These are phyloP conservation scores for Pseudanteris insignis DNA, from an alignment of 2,888 invertebrate genomes.

Conservation along the genomic window DNA sequence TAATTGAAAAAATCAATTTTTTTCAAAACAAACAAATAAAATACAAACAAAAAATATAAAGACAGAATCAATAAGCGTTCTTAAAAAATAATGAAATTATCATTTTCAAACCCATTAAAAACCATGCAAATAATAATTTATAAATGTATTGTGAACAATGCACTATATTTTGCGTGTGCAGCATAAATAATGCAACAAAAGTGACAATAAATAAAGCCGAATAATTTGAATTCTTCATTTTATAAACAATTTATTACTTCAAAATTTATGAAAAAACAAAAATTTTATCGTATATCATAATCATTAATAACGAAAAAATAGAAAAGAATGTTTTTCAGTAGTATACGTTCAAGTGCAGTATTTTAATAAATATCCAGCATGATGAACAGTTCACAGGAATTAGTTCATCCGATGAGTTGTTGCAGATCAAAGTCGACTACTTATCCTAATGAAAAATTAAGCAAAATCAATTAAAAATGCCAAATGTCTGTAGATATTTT, in stretches of 20 bases:
- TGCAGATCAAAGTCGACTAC: constrained; percentile 55
- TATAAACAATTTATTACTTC: too few species aligned
- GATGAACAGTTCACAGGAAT: constrained; percentile 50
- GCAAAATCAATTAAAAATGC: constrained; percentile 38
- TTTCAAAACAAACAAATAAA: not conserved
- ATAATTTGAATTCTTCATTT: too few species aligned
- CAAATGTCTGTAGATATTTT: too few species aligned
- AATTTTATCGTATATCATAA: too few species aligned
- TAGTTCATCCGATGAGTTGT: constrained; percentile 50
- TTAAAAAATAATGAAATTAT: not conserved
- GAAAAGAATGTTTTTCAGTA: not conserved
- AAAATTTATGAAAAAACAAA: too few species aligned
- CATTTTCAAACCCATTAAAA: not conserved
- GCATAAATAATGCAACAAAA: too few species aligned
- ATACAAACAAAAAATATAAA: not conserved
- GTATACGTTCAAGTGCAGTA: constrained; percentile 10
- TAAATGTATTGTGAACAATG: too few species aligned
- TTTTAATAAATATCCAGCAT: constrained; percentile 24
- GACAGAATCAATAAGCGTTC: constrained; percentile 1
- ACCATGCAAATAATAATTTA: constrained; percentile 8
- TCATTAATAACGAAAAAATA: not conserved
- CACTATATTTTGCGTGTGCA: too few species aligned
- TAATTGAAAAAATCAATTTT: constrained; percentile 18
- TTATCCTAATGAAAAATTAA: constrained; percentile 56
- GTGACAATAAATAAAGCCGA: too few species aligned